phyloP scores from a whole-genome alignment of 2,113 vertebrate genomes.

The Labeo rohita region DNA sequence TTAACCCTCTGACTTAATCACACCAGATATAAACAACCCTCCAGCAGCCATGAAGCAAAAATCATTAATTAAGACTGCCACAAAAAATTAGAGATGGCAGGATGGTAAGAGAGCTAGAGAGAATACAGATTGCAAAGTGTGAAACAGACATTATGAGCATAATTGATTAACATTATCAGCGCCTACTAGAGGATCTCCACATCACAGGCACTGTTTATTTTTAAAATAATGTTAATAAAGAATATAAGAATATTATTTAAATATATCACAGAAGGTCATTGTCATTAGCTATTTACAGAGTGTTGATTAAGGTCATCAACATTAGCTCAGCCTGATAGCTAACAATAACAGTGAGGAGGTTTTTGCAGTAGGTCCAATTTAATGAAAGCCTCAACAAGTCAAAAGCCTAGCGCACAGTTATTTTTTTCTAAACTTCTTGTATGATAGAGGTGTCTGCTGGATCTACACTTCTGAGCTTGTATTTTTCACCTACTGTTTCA shows the following conservation, averaged over 20 bases:
- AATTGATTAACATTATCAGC: conserved; percentile 67
- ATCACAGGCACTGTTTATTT: background rate
- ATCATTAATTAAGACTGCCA: conserved; percentile 86
- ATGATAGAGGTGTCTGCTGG: background rate
- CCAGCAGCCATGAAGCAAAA: conserved; percentile 73
- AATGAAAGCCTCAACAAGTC: background rate
- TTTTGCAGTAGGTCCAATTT: background rate
- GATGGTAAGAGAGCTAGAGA: conserved; percentile 42
- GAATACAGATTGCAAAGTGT: conserved; percentile 64
- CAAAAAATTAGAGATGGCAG: conserved; percentile 79
- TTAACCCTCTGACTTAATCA: conserved; percentile 80
- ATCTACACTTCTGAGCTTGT: background rate
- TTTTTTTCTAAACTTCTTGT: background rate
- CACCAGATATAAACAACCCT: conserved; percentile 77
- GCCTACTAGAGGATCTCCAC: background rate
- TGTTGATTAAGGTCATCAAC: background rate
- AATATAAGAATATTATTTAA: conserved; percentile 7
- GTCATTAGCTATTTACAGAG: background rate
- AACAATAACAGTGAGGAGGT: background rate
- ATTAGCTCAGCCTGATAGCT: background rate
- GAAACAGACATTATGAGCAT: conserved; percentile 70
- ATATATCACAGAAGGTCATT: background rate
- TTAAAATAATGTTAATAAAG: background rate
- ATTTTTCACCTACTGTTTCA: background rate
- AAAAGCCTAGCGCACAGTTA: background rate